These are phyloP conservation scores for Bombus affinis DNA, from an alignment of 1,140 invertebrate species.

Conservation along the genomic window DNA sequence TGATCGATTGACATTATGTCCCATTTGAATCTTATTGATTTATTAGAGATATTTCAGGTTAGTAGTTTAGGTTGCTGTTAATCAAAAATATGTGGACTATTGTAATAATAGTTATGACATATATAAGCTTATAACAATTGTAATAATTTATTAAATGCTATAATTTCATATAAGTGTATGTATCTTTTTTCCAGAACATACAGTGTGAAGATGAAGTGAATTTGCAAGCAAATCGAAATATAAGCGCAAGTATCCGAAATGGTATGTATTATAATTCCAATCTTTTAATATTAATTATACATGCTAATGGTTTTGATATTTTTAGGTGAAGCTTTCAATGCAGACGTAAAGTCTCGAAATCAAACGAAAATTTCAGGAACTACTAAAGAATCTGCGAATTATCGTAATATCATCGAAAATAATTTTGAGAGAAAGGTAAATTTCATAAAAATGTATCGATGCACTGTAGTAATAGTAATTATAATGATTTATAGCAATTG, in stretches of 20 bases:
- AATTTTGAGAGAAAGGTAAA: conserved; percentile 39
- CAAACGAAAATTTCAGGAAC: conserved; percentile 28
- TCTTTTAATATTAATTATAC: not conserved
- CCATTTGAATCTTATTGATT: conserved; percentile 19
- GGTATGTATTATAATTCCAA: conserved; percentile 22
- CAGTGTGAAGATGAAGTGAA: conserved; percentile 35
- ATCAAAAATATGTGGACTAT: not conserved
- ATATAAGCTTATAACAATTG: not conserved
- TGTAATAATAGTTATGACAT: not conserved
- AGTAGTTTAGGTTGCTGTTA: conserved; percentile 18
- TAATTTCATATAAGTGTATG: not conserved
- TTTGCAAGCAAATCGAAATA: not conserved
- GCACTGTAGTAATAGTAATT: not conserved
- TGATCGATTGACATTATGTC: conserved; percentile 31
- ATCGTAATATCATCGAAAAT: conserved; percentile 21
- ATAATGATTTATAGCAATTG: not conserved
- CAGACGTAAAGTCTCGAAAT: conserved; percentile 36
- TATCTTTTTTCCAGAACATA: conserved; percentile 44
- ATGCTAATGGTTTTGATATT: not conserved
- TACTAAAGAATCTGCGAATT: conserved; percentile 28
- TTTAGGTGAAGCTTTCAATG: conserved; percentile 35
- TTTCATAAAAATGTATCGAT: not conserved
- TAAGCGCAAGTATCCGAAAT: not conserved
- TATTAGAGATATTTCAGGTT: conserved; percentile 55
- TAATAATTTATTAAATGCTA: not conserved